These are phyloP conservation scores for Pandemis heparana DNA, from an alignment of 2,888 invertebrate genomes.

Conservation along the genomic window DNA sequence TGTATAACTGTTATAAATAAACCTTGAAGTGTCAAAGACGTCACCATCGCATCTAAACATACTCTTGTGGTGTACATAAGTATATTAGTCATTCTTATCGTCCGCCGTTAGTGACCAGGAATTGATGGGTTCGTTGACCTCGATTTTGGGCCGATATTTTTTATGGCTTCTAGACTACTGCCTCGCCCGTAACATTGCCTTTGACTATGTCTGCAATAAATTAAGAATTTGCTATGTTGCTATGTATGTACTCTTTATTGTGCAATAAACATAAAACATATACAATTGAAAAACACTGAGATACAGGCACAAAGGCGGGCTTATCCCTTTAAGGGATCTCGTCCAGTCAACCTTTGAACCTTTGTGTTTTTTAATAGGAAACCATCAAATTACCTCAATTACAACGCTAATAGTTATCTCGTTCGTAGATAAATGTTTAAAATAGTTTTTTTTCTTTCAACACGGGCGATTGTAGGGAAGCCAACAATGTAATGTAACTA, in stretches of 20 bases:
- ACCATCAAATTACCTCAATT: not conserved
- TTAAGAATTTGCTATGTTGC: not conserved
- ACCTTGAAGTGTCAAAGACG: not conserved
- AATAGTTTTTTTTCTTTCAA: not conserved
- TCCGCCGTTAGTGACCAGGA: conserved; percentile 11
- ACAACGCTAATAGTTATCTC: not conserved
- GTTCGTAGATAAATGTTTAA: not conserved
- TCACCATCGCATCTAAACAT: not conserved
- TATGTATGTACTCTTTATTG: too few species aligned
- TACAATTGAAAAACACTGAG: too few species aligned
- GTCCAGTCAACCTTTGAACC: too few species aligned
- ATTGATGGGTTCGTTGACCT: conserved; percentile 5
- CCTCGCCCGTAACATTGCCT: not conserved
- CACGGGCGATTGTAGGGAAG: not conserved
- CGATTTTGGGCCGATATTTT: not conserved
- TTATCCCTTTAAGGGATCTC: too few species aligned
- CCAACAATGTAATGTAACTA: conserved; percentile 23
- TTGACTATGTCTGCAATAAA: not conserved
- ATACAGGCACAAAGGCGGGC: too few species aligned
- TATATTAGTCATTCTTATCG: conserved; percentile 28
- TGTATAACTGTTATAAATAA: not conserved
- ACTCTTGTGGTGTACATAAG: conserved; percentile 5
- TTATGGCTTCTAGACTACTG: conserved; percentile 1
- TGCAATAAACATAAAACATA: too few species aligned
- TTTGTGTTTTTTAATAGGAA: not conserved